Conservation (phyloP, 2,888 invertebrate genomes). For the Biston betularia region DNA sequence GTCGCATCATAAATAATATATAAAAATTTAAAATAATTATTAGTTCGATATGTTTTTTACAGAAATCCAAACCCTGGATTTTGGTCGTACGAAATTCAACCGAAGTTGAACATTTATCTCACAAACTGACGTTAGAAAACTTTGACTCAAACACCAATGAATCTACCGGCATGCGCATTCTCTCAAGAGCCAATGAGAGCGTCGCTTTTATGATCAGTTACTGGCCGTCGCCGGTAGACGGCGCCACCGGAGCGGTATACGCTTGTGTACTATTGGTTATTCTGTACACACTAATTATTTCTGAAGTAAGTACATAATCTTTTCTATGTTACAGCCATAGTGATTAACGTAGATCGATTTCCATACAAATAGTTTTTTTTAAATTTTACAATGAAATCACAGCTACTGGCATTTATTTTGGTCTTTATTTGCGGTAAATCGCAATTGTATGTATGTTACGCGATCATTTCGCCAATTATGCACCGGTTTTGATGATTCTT, state of each 20-base stretch:
- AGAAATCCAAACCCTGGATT: conserved; percentile 83
- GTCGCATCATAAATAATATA: too few species aligned
- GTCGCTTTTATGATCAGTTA: conserved; percentile 76
- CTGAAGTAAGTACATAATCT: conserved; percentile 88
- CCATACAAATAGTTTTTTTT: too few species aligned
- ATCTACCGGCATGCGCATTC: conserved; percentile 3
- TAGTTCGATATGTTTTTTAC: conserved; percentile 28
- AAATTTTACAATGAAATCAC: too few species aligned
- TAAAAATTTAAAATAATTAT: too few species aligned
- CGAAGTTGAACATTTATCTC: conserved; percentile 6
- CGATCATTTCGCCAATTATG: too few species aligned
- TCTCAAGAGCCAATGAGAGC: conserved; percentile 5
- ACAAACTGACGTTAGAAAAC: conserved; percentile 6
- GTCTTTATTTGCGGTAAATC: too few species aligned
- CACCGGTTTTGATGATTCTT: too few species aligned
- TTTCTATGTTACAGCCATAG: too few species aligned
- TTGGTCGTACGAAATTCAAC: conserved; percentile 52
- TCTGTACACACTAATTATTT: conserved; percentile 94
- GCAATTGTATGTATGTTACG: too few species aligned
- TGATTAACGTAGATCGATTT: too few species aligned
- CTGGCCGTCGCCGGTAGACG: conserved; percentile 87
- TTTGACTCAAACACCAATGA: neutral
- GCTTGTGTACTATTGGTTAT: conserved; percentile 90
- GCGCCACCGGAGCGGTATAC: conserved; percentile 89
- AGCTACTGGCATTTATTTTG: too few species aligned